Conservation (phyloP, 2,113 vertebrate species). For the Lonchura striata region DNA sequence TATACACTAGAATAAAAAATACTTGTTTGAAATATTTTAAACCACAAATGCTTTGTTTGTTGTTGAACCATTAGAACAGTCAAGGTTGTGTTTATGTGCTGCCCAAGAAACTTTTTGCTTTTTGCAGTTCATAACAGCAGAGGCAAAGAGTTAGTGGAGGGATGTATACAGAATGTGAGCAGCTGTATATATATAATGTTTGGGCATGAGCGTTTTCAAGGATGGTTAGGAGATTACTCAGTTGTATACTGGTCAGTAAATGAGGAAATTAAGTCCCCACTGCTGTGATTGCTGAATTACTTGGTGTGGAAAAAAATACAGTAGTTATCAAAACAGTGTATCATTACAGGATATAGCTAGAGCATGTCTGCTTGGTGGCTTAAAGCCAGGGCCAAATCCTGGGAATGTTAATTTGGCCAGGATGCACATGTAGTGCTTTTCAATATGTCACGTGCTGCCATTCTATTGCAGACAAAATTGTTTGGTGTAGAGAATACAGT, state of each 20-base stretch:
- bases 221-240: not conserved
- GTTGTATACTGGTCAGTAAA: not conserved
- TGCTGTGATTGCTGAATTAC: not conserved
- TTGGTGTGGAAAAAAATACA: not conserved
- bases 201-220: not conserved
- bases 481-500: not conserved
- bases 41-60: not conserved
- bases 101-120: not conserved
- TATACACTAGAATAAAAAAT: not conserved
- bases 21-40: not conserved
- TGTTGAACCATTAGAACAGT: not conserved
- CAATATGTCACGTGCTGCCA: not conserved
- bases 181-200: not conserved
- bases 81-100: not conserved
- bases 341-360: not conserved
- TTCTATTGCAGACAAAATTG: not conserved
- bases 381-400: not conserved
- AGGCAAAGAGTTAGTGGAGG: not conserved
- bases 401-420: not conserved
- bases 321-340: not conserved
- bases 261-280: not conserved
- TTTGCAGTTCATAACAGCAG: not conserved
- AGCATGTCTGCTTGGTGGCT: not conserved
- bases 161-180: not conserved
- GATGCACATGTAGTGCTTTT: not conserved